A percentile compares a stretch with the other conserved stretches of the same genome.
These are phyloP conservation scores for Thermophis baileyi DNA, from an alignment of 2,113 vertebrate genomes.

Conservation along the genomic window DNA sequence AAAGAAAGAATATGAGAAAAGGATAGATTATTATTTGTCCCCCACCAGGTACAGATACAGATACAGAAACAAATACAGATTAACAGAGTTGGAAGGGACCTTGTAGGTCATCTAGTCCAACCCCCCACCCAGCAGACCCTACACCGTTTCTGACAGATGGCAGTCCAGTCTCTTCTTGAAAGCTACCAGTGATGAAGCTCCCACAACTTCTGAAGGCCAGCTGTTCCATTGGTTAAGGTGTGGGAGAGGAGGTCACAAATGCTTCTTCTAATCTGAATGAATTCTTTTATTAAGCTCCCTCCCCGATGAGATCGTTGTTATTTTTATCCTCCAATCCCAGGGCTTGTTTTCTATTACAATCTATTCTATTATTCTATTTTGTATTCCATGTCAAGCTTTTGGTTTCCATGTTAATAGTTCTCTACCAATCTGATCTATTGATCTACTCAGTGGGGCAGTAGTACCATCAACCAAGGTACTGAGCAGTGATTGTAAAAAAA, in stretches of 20 bases:
- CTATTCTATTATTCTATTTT: not conserved
- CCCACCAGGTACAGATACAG: not conserved
- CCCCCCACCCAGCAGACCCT: too few species aligned
- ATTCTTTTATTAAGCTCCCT: not conserved
- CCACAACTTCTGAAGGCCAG: too few species aligned
- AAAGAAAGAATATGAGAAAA: not conserved
- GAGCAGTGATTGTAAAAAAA: not conserved
- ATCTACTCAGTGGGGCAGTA: not conserved
- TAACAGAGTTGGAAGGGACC: too few species aligned
- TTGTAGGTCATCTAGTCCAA: too few species aligned
- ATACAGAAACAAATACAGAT: too few species aligned
- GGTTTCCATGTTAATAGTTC: not conserved
- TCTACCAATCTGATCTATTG: not conserved
- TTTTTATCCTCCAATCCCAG: not conserved
- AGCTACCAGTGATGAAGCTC: too few species aligned
- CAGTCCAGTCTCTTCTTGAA: too few species aligned
- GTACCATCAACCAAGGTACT: not conserved
- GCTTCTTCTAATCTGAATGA: not conserved
- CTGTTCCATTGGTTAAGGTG: too few species aligned
- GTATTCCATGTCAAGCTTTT: not conserved
- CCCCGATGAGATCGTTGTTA: not conserved
- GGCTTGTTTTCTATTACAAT: not conserved
- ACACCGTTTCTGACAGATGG: too few species aligned
- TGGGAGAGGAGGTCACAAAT: not conserved
- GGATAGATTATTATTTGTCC: not conserved